Evolutionary conservation across 92 coral and sea anemone genomes (phyloP).

Genomic region (Palythoa caribaeorum): DNA sequence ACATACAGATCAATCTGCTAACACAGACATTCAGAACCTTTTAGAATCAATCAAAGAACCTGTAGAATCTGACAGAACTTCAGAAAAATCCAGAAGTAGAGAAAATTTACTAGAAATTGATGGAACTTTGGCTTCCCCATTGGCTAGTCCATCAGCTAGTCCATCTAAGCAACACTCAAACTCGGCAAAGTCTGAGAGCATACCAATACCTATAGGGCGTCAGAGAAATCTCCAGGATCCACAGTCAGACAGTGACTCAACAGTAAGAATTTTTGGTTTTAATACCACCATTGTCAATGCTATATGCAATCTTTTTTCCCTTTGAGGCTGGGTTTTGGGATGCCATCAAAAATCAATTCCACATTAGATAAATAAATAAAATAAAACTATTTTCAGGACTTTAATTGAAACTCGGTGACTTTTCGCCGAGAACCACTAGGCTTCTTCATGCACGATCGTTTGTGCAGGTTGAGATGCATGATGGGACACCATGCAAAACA

Average conservation of each 20-base stretch:
- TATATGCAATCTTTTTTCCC: too few species aligned
- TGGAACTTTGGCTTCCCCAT: neutral
- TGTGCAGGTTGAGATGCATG: too few species aligned
- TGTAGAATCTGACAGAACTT: conserved; percentile 13
- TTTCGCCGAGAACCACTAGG: too few species aligned
- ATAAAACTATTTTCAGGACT: too few species aligned
- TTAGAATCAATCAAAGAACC: conserved; percentile 46
- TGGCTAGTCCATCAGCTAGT: conserved; percentile 6
- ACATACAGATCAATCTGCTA: conserved; percentile 9
- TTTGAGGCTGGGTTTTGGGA: too few species aligned
- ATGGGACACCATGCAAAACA: too few species aligned
- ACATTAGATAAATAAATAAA: too few species aligned
- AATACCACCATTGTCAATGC: neutral
- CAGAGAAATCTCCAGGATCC: conserved; percentile 45
- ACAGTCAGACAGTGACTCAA: conserved; percentile 75
- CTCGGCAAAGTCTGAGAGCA: conserved; percentile 68
- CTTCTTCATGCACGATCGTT: too few species aligned
- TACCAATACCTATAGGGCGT: conserved; percentile 81
- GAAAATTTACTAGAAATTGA: conserved; percentile 33
- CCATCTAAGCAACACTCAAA: conserved; percentile 30
- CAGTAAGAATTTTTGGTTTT: conserved; percentile 31
- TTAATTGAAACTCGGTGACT: too few species aligned
- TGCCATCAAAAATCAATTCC: too few species aligned
- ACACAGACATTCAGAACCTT: conserved; percentile 7
- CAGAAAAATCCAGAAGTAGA: conserved; percentile 29